Base-by-base conservation (phyloP, 2,113 vertebrate genomes). In the Barbus barbus region DNA sequence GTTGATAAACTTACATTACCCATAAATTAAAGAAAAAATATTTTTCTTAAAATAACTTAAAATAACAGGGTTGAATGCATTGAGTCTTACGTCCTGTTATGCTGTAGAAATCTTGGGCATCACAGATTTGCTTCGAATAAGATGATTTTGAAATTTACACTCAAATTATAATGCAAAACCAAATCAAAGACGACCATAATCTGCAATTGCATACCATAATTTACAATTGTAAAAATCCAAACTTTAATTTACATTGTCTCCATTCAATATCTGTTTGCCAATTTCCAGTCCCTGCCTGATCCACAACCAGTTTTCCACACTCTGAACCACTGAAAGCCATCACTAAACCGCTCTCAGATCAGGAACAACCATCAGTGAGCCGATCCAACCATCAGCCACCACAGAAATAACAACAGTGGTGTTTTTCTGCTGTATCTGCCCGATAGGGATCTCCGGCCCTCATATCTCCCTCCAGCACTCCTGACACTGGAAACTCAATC, bases 391-490 rank as follows among this genome's bases (percentile, higher is more conserved):
- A 24, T 26, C 89, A 83, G 81, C 82, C 88, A 87, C 90, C 86
- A 22, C 91, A 86, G 86, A 1, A 56, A 81, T 74, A 88, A 88
- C 87, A 89, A 89, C 89, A 90, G 26, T 31, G 83, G 83, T 90
- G 90, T 87, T 89, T 46, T 89, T 86, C 89, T 82, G 86, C 90
- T 88, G 90, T 90, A 87, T 88, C 78, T 41, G 89, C 86, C 82
- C 78, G 93, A 93, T 93, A 93, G 81, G 80, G 60, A 92, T 92
- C 92, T 86, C 77, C n/a, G 24, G 38, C 33, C 84, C 67, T 85
- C 74, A 72, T 75, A 71, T 73, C 80, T 81, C 63, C 72, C 60
- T 24, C 33, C 83, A 87, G 83, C 82, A 81, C 84, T 90, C 86
- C 83, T 79, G 82, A 81, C 81, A 16, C 82, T 78, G 51, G 90